Evolutionary conservation across 2,888 invertebrate genomes (phyloP).

Genomic region (Drosophila testacea): DNA sequence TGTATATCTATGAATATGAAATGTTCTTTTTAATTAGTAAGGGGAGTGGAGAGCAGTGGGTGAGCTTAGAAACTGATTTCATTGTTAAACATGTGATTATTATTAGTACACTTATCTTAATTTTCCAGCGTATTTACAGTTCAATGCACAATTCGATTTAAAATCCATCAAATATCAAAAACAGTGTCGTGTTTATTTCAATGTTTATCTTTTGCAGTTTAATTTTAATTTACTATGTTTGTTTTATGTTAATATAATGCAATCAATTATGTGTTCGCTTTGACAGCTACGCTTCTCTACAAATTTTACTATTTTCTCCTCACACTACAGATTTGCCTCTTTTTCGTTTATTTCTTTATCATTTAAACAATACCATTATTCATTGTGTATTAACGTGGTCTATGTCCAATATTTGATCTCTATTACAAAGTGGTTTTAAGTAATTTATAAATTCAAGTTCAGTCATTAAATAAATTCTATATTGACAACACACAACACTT

Average conservation of each 20-base stretch:
- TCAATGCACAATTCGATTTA: slow-evolving; percentile 56
- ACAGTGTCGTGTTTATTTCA: slow-evolving; percentile 35
- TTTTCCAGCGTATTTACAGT: slow-evolving; percentile 57
- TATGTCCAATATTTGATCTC: slow-evolving; percentile 36
- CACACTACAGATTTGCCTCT: neutral
- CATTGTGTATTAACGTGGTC: slow-evolving; percentile 36
- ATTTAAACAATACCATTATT: slow-evolving; percentile 42
- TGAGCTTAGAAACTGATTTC: slow-evolving; percentile 18
- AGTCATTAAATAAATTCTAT: neutral
- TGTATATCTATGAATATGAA: no score
- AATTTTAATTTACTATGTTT: slow-evolving; percentile 66
- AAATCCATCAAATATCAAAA: slow-evolving; percentile 7
- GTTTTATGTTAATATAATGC: slow-evolving; percentile 64
- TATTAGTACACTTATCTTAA: slow-evolving; percentile 59
- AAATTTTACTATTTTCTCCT: slow-evolving; percentile 8
- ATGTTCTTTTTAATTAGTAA: neutral
- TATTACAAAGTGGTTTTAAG: slow-evolving; percentile 11
- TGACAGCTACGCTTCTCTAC: slow-evolving; percentile 3
- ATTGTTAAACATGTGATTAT: slow-evolving; percentile 70
- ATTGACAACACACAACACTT: neutral
- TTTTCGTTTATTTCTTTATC: neutral
- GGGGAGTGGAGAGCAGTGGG: neutral
- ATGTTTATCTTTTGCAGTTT: slow-evolving; percentile 57
- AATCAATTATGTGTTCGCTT: slow-evolving; percentile 55
- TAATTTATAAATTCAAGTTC: slow-evolving; percentile 3